Base-by-base conservation (phyloP, 2,113 vertebrate genomes). In the Herpailurus yagouaroundi region DNA sequence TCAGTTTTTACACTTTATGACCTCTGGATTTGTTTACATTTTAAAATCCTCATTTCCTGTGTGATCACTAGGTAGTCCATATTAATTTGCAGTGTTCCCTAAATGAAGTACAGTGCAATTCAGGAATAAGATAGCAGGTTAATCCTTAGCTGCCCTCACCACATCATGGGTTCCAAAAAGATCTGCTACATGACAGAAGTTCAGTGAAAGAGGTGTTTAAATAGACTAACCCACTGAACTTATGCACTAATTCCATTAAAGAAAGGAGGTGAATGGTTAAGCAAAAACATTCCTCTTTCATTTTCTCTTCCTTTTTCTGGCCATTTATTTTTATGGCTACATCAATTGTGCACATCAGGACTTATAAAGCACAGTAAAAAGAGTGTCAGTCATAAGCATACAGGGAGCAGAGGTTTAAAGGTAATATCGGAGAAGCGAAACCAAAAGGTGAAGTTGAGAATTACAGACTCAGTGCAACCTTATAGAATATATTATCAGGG, bases 291-390 rank as follows among this genome's bases (percentile, higher is more conserved):
- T 80, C 81, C 68, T 89, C 90, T 91, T 92, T 94, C 10, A 0
- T 33, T 89, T 92, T 89, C 86, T 92, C 27, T 74, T 74, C 38
- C 76, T 77, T 91, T 97, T 96, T 36, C 94, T 5, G 2, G 91
- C 27, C 88, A 77, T 97, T 97, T 97, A 88, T 88, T 97, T 97
- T 96, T 97, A 97, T 83, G 82, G 90, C 57, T 79, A 29, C 31
- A 89, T 95, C 87, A 95, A 11, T 77, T 92, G 84, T 95, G 45
- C 84, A 89, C 66, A 94, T 92, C 64, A 79, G 48, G 38, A 92
- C 88, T 88, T 90, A 94, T 3, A 92, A 89, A 92, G 66, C 45
- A 19, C 31, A 23, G 4, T 38, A 81, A 92, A 89, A 55, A 79
- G 33, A 27, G 11, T 82, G 94, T 90, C 96, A 81, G 31, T 97